These are phyloP conservation scores for Eulithis prunata DNA, from an alignment of 2,888 invertebrate genomes.

Conservation along the genomic window DNA sequence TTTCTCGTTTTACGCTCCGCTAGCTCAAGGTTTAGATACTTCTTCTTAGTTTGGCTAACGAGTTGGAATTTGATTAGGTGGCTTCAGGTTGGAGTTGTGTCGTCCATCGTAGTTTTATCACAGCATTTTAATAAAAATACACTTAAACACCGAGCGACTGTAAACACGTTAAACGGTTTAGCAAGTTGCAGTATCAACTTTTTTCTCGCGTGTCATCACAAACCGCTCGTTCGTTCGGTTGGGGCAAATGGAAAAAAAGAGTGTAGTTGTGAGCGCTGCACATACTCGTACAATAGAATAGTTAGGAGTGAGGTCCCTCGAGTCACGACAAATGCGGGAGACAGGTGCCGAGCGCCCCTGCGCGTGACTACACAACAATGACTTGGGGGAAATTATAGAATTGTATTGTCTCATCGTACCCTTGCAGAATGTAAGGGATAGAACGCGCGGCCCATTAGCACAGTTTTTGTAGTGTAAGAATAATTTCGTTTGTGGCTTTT, in stretches of 20 bases:
- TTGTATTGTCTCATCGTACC: conserved; percentile 50
- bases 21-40: conserved; percentile 38
- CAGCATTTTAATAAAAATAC: conserved; percentile 18
- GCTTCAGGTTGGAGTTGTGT: conserved; percentile 26
- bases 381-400: conserved; percentile 58
- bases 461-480: conserved; percentile 33
- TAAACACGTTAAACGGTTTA: conserved; percentile 27
- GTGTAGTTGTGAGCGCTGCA: conserved; percentile 54
- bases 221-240: conserved; percentile 50
- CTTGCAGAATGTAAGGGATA: conserved; percentile 31
- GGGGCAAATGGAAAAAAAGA: conserved; percentile 57
- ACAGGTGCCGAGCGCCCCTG: conserved; percentile 65
- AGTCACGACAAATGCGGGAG: conserved; percentile 59
- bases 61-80: conserved; percentile 40
- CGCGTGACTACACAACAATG: conserved; percentile 72
- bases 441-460: conserved; percentile 32
- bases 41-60: conserved; percentile 38
- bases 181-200: conserved; percentile 23
- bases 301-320: conserved; percentile 62
- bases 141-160: conserved; percentile 12
- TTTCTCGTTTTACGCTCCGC: conserved; percentile 40
- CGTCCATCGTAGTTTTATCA: conserved; percentile 4
- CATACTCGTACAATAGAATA: conserved; percentile 68
- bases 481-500: conserved; percentile 31
- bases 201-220: conserved; percentile 37